Conservation (phyloP, 2,888 invertebrate genomes). For the Melanargia galathea region DNA sequence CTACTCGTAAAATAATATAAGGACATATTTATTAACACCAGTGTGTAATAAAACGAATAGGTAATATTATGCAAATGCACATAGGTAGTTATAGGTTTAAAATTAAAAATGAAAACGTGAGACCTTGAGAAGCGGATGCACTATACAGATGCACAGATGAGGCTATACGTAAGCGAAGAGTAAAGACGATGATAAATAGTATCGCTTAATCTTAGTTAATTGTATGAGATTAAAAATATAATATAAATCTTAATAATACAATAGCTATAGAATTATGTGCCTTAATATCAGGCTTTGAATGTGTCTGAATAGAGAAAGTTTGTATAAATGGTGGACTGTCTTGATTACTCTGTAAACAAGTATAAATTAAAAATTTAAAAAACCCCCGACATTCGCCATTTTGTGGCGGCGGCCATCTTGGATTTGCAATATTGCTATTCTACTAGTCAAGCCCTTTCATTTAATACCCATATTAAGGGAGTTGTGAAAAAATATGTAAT, state of each 20-base stretch:
- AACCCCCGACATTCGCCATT: too few species aligned
- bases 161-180: conserved; percentile 6
- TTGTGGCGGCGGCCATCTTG: too few species aligned
- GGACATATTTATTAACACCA: conserved; percentile 27
- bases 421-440: too few species aligned
- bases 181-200: conserved; percentile 12
- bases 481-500: too few species aligned
- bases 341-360: too few species aligned
- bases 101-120: conserved; percentile 25
- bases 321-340: too few species aligned
- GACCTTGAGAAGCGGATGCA: conserved; percentile 32
- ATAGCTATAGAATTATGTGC: too few species aligned
- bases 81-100: conserved; percentile 29
- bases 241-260: too few species aligned
- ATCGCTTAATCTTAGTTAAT: conserved; percentile 20
- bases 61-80: conserved; percentile 17
- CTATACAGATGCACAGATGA: conserved; percentile 22
- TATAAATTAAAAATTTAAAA: too few species aligned
- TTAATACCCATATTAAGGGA: too few species aligned
- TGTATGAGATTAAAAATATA: background rate
- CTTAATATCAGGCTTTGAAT: background rate
- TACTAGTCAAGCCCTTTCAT: too few species aligned
- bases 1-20: conserved; percentile 8
- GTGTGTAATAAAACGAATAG: conserved; percentile 22
- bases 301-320: background rate